Evolutionary conservation across 2,797 vertebrate species (phyloP), one percentile per base, ranked within the genome.

Genomic region (Notolabrus celidotus): DNA sequence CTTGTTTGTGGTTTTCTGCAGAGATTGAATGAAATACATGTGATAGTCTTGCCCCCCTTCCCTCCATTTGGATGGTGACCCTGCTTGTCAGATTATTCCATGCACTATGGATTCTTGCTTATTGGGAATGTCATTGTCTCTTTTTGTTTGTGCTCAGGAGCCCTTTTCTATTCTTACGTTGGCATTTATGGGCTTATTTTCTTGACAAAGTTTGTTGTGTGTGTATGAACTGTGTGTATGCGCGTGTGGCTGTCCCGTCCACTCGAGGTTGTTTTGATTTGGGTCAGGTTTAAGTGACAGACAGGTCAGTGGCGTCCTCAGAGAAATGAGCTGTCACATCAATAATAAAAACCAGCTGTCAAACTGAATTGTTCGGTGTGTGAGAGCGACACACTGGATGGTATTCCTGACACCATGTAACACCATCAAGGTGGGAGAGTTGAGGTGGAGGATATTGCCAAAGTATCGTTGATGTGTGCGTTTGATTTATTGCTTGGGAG

Each of bases 311-410:
- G 52, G 14, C 34, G 46, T 86, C 84, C 84, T 87, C 77, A 14
- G 62, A 84, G 83, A 74, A 79, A 69, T 36, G 34, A 71, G 69
- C 70, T 70, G 52, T 89, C 77, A 55, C 84, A 78, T 86, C 82
- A 76, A 79, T 86, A 86, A 87, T 86, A 85, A 88, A 27, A 88
- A 83, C 61, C 65, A 58, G 69, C 74, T 83, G 83, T 87, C 89
- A 89, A 71, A 73, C 58, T 57, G 42, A 60, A 87, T 89, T 36
- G 59, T 58, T 65, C 17, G 20, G 25, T 23, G 53, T 60, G 59
- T 56, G 81, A 70, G 75, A 36, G 71, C 8, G 7, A 62, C 49
- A 67, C 20, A 20, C 68, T 61, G 38, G 7, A 47, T 79, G 66
- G 61, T 49, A 63, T 49, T 61, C 67, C 67, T 79, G 76, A 86